These are phyloP conservation scores for Cotesia glomerata DNA, from an alignment of 1,140 invertebrate genomes.

Conservation along the genomic window DNA sequence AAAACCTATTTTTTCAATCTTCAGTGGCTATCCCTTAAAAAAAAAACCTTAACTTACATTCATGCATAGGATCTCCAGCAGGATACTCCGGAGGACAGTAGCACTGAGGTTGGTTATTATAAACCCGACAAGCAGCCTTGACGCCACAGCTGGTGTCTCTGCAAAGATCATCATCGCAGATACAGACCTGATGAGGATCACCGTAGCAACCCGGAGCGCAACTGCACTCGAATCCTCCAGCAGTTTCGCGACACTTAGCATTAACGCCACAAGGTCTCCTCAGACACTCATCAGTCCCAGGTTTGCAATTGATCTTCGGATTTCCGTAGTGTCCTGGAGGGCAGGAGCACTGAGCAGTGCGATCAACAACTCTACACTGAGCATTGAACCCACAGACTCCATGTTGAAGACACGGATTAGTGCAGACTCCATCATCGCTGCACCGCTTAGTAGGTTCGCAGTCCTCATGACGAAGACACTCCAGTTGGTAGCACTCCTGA, in stretches of 20 bases:
- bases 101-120: conserved; percentile 74
- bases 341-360: conserved; percentile 81
- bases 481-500: conserved; percentile 75
- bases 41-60: conserved; percentile 71
- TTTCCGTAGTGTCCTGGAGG: conserved; percentile 86
- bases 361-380: conserved; percentile 80
- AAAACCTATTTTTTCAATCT: too few species aligned
- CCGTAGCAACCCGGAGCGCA: conserved; percentile 82
- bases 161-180: conserved; percentile 76
- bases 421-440: conserved; percentile 74
- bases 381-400: conserved; percentile 83
- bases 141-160: conserved; percentile 77
- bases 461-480: conserved; percentile 79
- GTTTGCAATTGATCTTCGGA: conserved; percentile 78
- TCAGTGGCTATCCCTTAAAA: too few species aligned
- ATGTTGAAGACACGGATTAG: conserved; percentile 81
- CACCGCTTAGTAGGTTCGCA: conserved; percentile 82
- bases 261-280: conserved; percentile 85
- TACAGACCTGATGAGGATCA: conserved; percentile 79
- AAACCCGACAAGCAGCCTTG: conserved; percentile 79
- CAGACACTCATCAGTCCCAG: conserved; percentile 71
- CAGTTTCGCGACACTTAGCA: conserved; percentile 77
- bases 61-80: conserved; percentile 80
- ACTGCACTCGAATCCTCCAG: conserved; percentile 76
- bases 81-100: conserved; percentile 83